Percentiles rank a stretch among this genome's conserved stretches.
Conservation (phyloP, 2,113 vertebrate genomes). For the Ceyx melanurus region DNA sequence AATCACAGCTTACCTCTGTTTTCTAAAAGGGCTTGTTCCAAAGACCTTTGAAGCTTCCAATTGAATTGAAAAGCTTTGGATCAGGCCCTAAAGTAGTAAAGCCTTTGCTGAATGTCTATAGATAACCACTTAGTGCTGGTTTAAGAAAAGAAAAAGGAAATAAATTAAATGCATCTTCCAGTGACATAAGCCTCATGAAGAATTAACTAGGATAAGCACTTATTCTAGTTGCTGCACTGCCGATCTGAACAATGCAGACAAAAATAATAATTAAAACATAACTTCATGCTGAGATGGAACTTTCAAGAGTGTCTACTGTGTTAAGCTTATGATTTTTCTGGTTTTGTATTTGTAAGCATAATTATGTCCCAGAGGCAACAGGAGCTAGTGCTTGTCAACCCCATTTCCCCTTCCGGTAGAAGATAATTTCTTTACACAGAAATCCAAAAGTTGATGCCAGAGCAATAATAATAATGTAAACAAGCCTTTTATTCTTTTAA, state of each 20-base stretch:
- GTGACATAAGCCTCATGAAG: conserved; percentile 69
- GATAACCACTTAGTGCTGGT: conserved; percentile 17
- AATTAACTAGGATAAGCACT: conserved; percentile 70
- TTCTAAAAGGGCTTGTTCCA: neutral
- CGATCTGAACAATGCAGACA: conserved; percentile 63
- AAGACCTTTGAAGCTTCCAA: neutral
- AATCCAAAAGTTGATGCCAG: conserved; percentile 65
- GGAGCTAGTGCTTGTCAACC: conserved; percentile 57
- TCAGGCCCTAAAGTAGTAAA: conserved; percentile 2
- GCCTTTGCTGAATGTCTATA: conserved; percentile 15
- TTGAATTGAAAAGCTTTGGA: conserved; percentile 12
- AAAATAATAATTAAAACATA: conserved; percentile 76
- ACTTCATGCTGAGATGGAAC: conserved; percentile 72
- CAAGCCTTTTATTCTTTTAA: conserved; percentile 58
- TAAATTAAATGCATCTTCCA: conserved; percentile 64
- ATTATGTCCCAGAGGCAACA: conserved; percentile 69
- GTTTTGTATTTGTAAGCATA: conserved; percentile 65
- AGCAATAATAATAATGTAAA: conserved; percentile 66
- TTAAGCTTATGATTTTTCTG: conserved; percentile 69
- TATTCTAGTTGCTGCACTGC: conserved; percentile 56
- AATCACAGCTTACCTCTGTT: neutral
- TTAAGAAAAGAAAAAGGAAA: conserved; percentile 50
- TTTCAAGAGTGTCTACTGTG: conserved; percentile 65
- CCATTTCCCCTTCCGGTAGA: conserved; percentile 29
- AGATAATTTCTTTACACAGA: conserved; percentile 68